Percentiles rank a stretch among this genome's conserved stretches.
phyloP scores from a whole-genome alignment of 1,140 invertebrate genomes.

The Drosophila pandora region DNA sequence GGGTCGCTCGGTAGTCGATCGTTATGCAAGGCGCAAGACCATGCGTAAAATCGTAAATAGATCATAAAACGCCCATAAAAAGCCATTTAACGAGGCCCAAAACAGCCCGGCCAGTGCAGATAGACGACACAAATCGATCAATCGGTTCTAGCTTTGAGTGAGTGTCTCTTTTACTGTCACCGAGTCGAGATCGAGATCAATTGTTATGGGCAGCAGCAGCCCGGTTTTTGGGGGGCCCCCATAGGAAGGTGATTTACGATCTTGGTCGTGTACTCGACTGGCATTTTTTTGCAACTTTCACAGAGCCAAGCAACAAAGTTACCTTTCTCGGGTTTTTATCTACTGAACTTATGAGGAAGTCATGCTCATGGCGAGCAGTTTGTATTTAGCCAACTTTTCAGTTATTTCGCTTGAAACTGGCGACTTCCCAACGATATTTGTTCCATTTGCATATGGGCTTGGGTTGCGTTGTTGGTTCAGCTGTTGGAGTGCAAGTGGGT shows the following conservation, averaged over 20 bases:
- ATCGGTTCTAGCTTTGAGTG: conserved; percentile 34
- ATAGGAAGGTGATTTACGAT: conserved; percentile 60
- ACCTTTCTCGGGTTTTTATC: conserved; percentile 65
- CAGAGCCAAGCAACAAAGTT: conserved; percentile 31
- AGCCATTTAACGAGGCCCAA: conserved; percentile 70
- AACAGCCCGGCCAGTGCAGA: conserved; percentile 37
- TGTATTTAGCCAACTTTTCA: conserved; percentile 36
- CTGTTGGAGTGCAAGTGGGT: conserved; percentile 14
- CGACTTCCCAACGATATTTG: conserved; percentile 79
- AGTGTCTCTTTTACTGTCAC: conserved; percentile 36
- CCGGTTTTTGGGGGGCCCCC: conserved; percentile 44
- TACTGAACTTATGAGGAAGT: conserved; percentile 25
- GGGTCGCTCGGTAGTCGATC: conserved; percentile 46
- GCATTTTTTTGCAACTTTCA: conserved; percentile 62
- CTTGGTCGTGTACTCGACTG: conserved; percentile 53
- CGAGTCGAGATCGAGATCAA: conserved; percentile 1
- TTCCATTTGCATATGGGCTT: conserved; percentile 72
- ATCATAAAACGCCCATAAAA: conserved; percentile 80
- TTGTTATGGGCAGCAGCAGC: conserved; percentile 29
- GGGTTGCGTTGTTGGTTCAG: conserved; percentile 50
- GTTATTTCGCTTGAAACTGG: conserved; percentile 53
- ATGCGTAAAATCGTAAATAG: conserved; percentile 81
- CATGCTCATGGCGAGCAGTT: too few relatives aligned
- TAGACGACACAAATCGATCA: conserved; percentile 57
- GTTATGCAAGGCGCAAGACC: conserved; percentile 73